Evolutionary conservation across 2,797 vertebrate species (phyloP).

Genomic region (Cyclopterus lumpus): DNA sequence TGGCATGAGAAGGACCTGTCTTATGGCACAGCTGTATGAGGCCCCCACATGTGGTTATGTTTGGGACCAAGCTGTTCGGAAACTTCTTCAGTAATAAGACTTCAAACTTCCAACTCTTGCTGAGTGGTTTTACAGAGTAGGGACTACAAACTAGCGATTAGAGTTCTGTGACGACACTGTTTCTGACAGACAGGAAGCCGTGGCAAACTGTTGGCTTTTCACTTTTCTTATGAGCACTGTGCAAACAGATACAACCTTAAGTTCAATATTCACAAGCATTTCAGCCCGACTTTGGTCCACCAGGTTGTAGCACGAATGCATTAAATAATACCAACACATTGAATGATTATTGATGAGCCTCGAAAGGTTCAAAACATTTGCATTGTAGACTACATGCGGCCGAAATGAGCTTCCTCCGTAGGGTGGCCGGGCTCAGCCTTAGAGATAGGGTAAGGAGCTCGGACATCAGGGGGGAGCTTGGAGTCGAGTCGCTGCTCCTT

Average conservation of each 20-base stretch:
- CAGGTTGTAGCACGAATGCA: background rate
- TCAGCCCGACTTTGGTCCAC: background rate
- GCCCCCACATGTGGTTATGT: constrained; percentile 58
- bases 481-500: too few species aligned
- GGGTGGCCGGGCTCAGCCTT: too few species aligned
- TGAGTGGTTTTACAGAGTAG: background rate
- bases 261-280: background rate
- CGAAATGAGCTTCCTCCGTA: too few species aligned
- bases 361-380: too few species aligned
- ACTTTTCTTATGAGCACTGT: background rate
- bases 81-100: constrained; percentile 41
- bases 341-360: background rate
- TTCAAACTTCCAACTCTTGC: constrained; percentile 26
- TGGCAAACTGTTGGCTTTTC: background rate
- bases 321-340: background rate
- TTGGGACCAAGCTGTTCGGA: constrained; percentile 63
- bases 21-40: constrained; percentile 63
- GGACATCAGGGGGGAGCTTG: too few species aligned
- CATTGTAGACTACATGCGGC: background rate
- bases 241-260: background rate
- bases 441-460: too few species aligned
- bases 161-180: background rate
- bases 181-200: background rate
- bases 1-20: constrained; percentile 45
- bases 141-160: background rate